phyloP scores from a whole-genome alignment of 2,113 vertebrate species.

The Trichomycterus rosablanca region DNA sequence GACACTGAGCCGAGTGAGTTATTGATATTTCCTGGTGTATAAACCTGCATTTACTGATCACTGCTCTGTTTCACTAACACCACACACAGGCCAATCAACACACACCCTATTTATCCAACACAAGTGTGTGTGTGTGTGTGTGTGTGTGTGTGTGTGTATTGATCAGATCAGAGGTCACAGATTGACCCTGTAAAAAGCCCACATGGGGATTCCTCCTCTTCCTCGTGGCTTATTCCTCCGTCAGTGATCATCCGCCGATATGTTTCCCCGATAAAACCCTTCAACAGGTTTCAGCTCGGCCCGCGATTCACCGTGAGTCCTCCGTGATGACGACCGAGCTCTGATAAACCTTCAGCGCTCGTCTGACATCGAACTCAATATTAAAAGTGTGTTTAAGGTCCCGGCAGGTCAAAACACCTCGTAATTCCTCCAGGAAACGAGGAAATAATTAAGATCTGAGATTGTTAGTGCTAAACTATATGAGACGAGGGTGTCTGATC shows the following conservation, averaged over 20 bases:
- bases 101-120: slow-evolving; percentile 20
- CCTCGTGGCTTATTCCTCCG: slow-evolving; percentile 6
- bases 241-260: slow-evolving; percentile 36
- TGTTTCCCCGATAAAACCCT: slow-evolving; percentile 40
- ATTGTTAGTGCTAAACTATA: too few species aligned
- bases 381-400: too few species aligned
- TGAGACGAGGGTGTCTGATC: too few species aligned
- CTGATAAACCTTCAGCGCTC: too few species aligned
- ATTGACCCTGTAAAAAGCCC: slow-evolving; percentile 38
- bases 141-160: slow-evolving; percentile 34
- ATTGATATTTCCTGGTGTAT: slow-evolving; percentile 43
- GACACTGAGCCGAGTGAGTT: slow-evolving; percentile 39
- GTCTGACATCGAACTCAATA: too few species aligned
- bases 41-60: slow-evolving; percentile 46
- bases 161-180: slow-evolving; percentile 37
- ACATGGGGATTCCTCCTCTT: slow-evolving; percentile 27
- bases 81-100: slow-evolving; percentile 39
- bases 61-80: slow-evolving; percentile 38
- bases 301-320: slow-evolving; percentile 42
- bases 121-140: slow-evolving; percentile 20
- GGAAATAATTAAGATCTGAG: too few species aligned
- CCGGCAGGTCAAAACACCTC: too few species aligned
- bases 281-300: slow-evolving; percentile 52
- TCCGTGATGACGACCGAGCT: too few species aligned
- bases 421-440: too few species aligned